Evolutionary conservation across 2,113 vertebrate genomes (phyloP), one percentile per base, ranked within the genome.

Genomic region (Microtus pennsylvanicus): DNA sequence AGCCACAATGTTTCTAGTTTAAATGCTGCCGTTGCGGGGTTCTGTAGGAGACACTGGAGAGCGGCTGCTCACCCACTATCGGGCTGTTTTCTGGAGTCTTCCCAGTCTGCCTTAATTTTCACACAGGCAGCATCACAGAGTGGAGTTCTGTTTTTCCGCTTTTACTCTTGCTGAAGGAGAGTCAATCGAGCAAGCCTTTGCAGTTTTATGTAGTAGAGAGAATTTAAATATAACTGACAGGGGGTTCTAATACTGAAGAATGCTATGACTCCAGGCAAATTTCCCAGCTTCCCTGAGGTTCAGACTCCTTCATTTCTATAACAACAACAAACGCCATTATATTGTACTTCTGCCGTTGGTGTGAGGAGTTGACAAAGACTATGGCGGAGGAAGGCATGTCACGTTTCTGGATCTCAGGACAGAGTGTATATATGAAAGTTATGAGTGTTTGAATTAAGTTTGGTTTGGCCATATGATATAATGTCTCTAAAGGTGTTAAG

Each of bases 1-100:
- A 55, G 55, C 26, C 67, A 47, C 95, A 93, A 95, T 55, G 19
- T 90, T 96, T 97, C 89, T 94, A 82, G 93, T 94, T 89, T 93
- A 95, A 93, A 85, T 38, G 38, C 12, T 78, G 74, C 21, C 70
- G 22, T 89, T 89, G 80, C 28, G 12, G 3, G 22, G 50, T 76
- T 17, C 33, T 69, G 5, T 47, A 83, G 52, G 52, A 70, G 76
- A 38, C 45, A 81, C 52, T 42, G 70, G 6, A 65, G 87, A 87
- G 75, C 86, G 45, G 80, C 86, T 78, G 90, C 87, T 55, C 55
- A 50, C 19, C 52, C 14, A 87, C 88, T 30, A 88, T 42, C 70
- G 30, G 61, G n/a, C 47, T 85, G 50, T 96, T 93, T 94, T 70
- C 74, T 95, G 89, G 72, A 86, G 92, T 89, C 55, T 87, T 87